Conservation (phyloP, 2,113 vertebrate genomes). For the Amphiprion ocellaris region DNA sequence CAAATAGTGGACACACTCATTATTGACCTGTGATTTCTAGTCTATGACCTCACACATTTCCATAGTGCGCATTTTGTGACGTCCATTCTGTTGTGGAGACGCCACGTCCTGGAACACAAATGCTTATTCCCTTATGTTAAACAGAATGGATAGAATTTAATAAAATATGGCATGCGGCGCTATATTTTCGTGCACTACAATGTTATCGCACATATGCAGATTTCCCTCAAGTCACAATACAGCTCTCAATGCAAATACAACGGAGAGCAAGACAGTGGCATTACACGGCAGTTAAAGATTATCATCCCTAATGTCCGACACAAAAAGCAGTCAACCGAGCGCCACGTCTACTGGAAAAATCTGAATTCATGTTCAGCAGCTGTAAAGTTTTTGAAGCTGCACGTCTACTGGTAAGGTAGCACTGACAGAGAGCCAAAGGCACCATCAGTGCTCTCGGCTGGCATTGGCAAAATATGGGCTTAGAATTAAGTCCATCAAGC, state of each 20-base stretch:
- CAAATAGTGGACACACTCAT: too few relatives aligned
- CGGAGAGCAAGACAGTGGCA: background rate
- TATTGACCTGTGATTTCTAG: too few relatives aligned
- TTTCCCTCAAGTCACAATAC: too few relatives aligned
- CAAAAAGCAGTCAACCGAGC: background rate
- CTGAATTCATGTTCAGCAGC: background rate
- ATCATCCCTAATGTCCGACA: background rate
- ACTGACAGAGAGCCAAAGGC: constrained; percentile 36
- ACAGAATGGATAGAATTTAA: too few relatives aligned
- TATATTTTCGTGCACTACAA: too few relatives aligned
- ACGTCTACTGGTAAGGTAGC: constrained; percentile 18
- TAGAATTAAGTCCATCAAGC: constrained; percentile 68
- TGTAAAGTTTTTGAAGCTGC: constrained; percentile 15
- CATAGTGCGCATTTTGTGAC: too few relatives aligned
- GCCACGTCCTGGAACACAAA: too few relatives aligned
- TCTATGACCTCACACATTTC: too few relatives aligned
- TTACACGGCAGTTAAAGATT: background rate
- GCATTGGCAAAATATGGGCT: constrained; percentile 58
- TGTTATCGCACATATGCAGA: too few relatives aligned
- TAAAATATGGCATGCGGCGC: too few relatives aligned
- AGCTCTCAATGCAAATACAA: background rate
- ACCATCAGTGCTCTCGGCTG: constrained; percentile 8
- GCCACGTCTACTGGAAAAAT: background rate
- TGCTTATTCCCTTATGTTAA: too few relatives aligned
- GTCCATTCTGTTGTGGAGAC: too few relatives aligned